phyloP scores from a whole-genome alignment of 2,113 vertebrate genomes.

The Camelus bactrianus region DNA sequence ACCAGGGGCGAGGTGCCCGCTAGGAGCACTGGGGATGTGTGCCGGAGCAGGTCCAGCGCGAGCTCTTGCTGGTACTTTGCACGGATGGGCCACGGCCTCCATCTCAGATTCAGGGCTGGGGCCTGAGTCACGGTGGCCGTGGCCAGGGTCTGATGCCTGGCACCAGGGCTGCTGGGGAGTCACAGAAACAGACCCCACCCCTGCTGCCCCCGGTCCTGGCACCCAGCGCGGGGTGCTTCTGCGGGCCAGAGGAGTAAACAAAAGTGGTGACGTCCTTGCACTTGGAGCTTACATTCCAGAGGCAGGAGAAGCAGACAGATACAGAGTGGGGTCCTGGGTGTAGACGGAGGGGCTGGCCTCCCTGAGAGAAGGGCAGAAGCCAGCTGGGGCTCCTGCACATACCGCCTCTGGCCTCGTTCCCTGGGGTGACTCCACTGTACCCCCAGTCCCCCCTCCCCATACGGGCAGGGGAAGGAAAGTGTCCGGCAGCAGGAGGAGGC shows the following conservation, averaged over 20 bases:
- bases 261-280: neutral
- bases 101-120: accelerated
- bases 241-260: neutral
- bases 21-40: accelerated
- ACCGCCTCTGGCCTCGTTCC: neutral
- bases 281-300: neutral
- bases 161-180: neutral
- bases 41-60: too few relatives aligned
- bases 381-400: too few relatives aligned
- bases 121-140: neutral
- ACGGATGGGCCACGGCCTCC: accelerated
- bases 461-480: neutral
- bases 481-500: neutral
- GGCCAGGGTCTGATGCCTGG: neutral
- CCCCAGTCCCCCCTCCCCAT: neutral
- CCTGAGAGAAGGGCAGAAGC: neutral
- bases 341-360: neutral
- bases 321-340: neutral
- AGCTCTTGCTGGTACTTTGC: neutral
- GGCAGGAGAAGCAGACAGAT: neutral
- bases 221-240: neutral
- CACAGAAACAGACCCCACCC: neutral
- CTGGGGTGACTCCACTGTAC: neutral
- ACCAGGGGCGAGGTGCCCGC: neutral
- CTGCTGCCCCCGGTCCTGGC: neutral